Evolutionary conservation across 2,888 invertebrate species (phyloP), one percentile per base, ranked within the genome.

Genomic region (Meteorus colon): DNA sequence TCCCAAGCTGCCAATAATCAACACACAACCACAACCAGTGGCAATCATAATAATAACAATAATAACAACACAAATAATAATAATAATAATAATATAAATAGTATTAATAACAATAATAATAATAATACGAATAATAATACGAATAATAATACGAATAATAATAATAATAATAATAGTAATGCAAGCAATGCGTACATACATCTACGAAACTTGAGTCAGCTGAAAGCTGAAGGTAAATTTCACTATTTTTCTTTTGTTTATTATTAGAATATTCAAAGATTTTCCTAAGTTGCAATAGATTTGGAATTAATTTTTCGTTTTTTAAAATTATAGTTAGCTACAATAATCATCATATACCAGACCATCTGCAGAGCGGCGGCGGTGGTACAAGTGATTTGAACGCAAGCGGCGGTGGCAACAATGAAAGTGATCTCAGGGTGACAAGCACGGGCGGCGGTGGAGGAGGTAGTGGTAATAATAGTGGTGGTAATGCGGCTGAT

Each of bases 211-310:
- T 84, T 89, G 80, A 89, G 86, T 80, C 88, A 88, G 82, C 87
- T 89, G 81, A 89, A 89, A 82, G 85, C 88, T 74, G 89, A 89
- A 86, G 82, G 89, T 89, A 79, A 88, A 87, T 84, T 65, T 65
- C 10, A 48, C 27, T 48, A 34, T 34, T 51, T 63, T 65, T 59
- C 14, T n/a, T 74, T n/a, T n/a, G n/a, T n/a, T 31, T 68, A 19
- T 16, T 34, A 12, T 14, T 12, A 14, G 31, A 73, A 27, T 67
- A 66, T 51, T 63, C 5, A n/a, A n/a, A n/a, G n/a, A 62, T 45
- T 60, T 71, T 29, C 14, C 10, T n/a, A 4, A 24, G 55, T 71
- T 29, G 31, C n/a, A 59, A 48, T 8, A 51, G 24, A 37, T 55
- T n/a, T 16, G 16, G 14, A 29, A 67, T 59, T 65, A 45, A 45